Conservation (phyloP, 23 tunicate species). For the Trididemnum clinides region DNA sequence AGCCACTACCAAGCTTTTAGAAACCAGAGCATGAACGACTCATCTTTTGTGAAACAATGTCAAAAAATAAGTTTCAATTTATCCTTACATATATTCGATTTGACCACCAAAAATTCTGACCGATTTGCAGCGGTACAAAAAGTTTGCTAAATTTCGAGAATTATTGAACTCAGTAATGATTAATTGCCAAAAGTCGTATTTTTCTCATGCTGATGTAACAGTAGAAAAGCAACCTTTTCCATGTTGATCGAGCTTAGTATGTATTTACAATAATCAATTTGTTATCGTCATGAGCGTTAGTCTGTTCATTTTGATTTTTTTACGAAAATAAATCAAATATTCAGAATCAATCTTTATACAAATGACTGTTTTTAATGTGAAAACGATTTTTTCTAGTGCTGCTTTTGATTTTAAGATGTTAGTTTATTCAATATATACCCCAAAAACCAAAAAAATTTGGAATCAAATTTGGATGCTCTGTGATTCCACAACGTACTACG, state of each 20-base stretch:
- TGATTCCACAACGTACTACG: conserved; percentile 15
- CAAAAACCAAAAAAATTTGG: conserved; percentile 36
- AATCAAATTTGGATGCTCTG: conserved; percentile 25
- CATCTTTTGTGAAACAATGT: conserved; percentile 25
- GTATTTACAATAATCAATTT: background rate
- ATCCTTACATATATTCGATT: conserved; percentile 18
- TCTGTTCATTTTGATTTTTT: conserved; percentile 7
- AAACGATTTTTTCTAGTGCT: conserved; percentile 14
- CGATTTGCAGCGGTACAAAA: conserved; percentile 1
- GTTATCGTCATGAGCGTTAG: conserved; percentile 1
- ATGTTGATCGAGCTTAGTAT: conserved; percentile 29
- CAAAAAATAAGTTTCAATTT: conserved; percentile 22
- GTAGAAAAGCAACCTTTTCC: conserved; percentile 34
- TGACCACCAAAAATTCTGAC: conserved; percentile 5
- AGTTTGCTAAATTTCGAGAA: conserved; percentile 13
- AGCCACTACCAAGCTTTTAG: conserved; percentile 4
- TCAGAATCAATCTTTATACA: background rate
- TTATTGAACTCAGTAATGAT: conserved; percentile 26
- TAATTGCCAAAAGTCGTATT: conserved; percentile 23
- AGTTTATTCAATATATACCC: conserved; percentile 17
- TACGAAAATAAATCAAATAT: background rate
- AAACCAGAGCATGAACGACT: conserved; percentile 22
- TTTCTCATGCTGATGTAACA: conserved; percentile 20
- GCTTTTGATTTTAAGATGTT: background rate
- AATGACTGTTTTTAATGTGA: background rate